These are phyloP conservation scores for Macrobrachium nipponense DNA, from an alignment of 1,140 invertebrate genomes.

Conservation along the genomic window DNA sequence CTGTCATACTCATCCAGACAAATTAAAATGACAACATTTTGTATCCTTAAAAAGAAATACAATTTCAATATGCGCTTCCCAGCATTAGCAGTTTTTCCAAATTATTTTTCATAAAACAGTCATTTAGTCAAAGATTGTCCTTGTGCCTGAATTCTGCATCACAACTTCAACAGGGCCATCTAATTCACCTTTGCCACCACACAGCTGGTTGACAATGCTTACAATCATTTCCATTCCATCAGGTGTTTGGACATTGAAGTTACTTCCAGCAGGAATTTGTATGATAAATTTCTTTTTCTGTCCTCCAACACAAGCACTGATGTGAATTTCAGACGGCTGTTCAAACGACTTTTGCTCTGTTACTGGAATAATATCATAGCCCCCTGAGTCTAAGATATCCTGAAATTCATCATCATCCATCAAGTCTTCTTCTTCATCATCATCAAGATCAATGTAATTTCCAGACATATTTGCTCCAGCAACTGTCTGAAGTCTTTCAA, in stretches of 20 bases:
- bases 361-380: slow-evolving; percentile 41
- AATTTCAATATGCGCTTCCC: too few relatives aligned
- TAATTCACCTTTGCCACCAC: slow-evolving; percentile 60
- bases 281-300: slow-evolving; percentile 59
- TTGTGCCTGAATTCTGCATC: slow-evolving; percentile 48
- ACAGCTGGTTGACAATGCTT: slow-evolving; percentile 58
- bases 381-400: slow-evolving; percentile 20
- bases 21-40: too few relatives aligned
- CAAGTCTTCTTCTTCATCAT: slow-evolving; percentile 50
- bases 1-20: too few relatives aligned
- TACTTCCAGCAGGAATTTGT: slow-evolving; percentile 56
- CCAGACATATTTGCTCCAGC: slow-evolving; percentile 47
- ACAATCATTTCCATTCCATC: slow-evolving; percentile 63
- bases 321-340: slow-evolving; percentile 58
- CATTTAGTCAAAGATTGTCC: neutral
- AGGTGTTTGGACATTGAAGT: slow-evolving; percentile 57
- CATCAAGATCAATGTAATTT: slow-evolving; percentile 38
- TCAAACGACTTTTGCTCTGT: slow-evolving; percentile 26
- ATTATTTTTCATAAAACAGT: too few relatives aligned
- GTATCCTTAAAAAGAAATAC: too few relatives aligned
- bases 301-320: slow-evolving; percentile 58
- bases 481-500: slow-evolving; percentile 51
- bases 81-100: too few relatives aligned
- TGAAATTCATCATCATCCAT: slow-evolving; percentile 44
- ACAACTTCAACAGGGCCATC: slow-evolving; percentile 62